These are phyloP conservation scores for Mylabris phalerata DNA, from an alignment of 1,140 invertebrate genomes.

Conservation along the genomic window DNA sequence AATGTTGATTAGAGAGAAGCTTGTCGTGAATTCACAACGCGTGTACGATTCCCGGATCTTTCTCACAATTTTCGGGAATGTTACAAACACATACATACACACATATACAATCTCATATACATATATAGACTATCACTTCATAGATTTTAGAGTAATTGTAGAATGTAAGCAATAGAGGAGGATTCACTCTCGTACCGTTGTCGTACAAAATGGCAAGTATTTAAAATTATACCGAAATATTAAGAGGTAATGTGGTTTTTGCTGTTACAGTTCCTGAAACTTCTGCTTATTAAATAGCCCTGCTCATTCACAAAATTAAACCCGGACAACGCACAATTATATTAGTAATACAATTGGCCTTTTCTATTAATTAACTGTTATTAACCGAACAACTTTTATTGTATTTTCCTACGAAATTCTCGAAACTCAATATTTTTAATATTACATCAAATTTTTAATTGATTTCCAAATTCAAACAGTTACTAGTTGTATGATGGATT, in stretches of 20 bases:
- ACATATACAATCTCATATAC: neutral
- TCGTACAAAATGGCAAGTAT: neutral
- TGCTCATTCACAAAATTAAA: conserved; percentile 11
- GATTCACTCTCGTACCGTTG: neutral
- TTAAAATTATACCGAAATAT: conserved; percentile 11
- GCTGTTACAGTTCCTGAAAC: neutral
- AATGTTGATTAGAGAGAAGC: conserved; percentile 18
- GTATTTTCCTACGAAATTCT: no score
- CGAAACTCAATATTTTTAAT: no score
- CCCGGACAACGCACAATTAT: conserved; percentile 4
- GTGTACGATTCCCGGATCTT: conserved; percentile 12
- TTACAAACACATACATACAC: neutral
- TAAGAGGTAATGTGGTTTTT: conserved; percentile 9
- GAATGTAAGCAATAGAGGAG: conserved; percentile 3
- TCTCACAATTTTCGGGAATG: conserved; percentile 9
- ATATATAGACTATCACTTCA: conserved; percentile 8
- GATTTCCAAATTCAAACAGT: no score
- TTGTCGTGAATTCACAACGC: conserved; percentile 16
- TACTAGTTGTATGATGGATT: no score
- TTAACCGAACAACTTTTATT: no score
- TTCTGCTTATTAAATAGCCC: conserved; percentile 8
- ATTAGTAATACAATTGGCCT: conserved; percentile 10
- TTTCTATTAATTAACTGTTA: conserved; percentile 9
- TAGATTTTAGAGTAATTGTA: conserved; percentile 16
- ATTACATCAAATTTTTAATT: no score